These are phyloP conservation scores for Meteorus colon DNA, from an alignment of 2,888 invertebrate species.

Conservation along the genomic window DNA sequence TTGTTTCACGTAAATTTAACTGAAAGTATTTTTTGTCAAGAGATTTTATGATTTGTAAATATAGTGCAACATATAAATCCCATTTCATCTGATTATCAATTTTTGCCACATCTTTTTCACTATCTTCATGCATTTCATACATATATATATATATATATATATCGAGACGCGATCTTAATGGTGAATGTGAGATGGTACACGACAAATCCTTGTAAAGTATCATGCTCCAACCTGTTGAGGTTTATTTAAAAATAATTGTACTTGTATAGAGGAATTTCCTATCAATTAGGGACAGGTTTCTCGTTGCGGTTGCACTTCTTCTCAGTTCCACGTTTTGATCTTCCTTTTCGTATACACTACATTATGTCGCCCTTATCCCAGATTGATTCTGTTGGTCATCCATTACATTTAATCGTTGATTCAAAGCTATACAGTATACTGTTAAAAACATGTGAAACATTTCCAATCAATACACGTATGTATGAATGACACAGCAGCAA, in stretches of 20 bases:
- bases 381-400: conserved; percentile 63
- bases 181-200: conserved; percentile 29
- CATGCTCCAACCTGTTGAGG: conserved; percentile 65
- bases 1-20: too few relatives aligned
- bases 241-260: conserved; percentile 61
- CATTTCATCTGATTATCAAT: conserved; percentile 13
- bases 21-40: too few relatives aligned
- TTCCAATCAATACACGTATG: background rate
- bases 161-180: conserved; percentile 32
- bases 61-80: background rate
- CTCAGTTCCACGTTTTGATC: conserved; percentile 38
- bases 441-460: background rate
- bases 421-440: conserved; percentile 14
- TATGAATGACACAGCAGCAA: background rate
- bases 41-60: too few relatives aligned
- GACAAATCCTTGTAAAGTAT: conserved; percentile 65
- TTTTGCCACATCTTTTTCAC: conserved; percentile 5
- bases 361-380: conserved; percentile 43
- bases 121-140: conserved; percentile 6
- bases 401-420: conserved; percentile 63
- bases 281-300: conserved; percentile 72
- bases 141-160: background rate
- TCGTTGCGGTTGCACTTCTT: conserved; percentile 53
- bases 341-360: conserved; percentile 22
- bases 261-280: conserved; percentile 66